These are phyloP conservation scores for Drosophila lowei DNA, from an alignment of 1,140 invertebrate species.

Conservation along the genomic window DNA sequence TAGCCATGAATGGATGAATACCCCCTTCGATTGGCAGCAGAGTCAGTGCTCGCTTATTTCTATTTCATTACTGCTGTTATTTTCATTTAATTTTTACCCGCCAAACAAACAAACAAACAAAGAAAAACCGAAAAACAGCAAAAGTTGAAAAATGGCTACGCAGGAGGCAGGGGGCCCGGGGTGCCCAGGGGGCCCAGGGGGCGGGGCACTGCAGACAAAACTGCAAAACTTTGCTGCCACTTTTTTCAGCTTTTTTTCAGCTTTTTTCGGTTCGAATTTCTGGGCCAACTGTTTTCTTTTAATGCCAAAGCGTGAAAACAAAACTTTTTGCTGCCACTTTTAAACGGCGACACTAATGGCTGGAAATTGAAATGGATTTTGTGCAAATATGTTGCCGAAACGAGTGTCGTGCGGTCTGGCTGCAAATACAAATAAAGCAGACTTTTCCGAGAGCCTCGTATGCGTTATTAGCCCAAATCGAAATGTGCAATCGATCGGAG, in stretches of 20 bases:
- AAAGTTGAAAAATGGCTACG: constrained; percentile 58
- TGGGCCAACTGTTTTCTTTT: constrained; percentile 68
- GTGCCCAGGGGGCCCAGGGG: constrained; percentile 15
- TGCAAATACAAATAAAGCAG: constrained; percentile 22
- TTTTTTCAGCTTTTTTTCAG: constrained; percentile 21
- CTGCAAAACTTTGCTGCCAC: constrained; percentile 67
- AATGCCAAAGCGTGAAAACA: constrained; percentile 78
- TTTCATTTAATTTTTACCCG: constrained; percentile 75
- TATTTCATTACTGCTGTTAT: constrained; percentile 71
- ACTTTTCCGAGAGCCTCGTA: constrained; percentile 21
- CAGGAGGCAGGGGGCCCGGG: not conserved
- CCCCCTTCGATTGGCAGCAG: constrained; percentile 7
- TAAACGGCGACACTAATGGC: constrained; percentile 72
- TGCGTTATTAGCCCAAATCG: constrained; percentile 11
- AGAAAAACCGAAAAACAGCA: constrained; percentile 23
- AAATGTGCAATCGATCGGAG: constrained; percentile 26
- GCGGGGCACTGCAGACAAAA: constrained; percentile 64
- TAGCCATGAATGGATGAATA: no score
- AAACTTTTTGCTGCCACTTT: constrained; percentile 61
- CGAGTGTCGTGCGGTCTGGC: not conserved
- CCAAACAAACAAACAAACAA: constrained; percentile 65
- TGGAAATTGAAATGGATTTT: constrained; percentile 73
- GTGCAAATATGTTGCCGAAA: constrained; percentile 61
- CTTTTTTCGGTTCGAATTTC: constrained; percentile 23
- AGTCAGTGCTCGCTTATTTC: constrained; percentile 57